Conservation (phyloP, 2,113 vertebrate species). For the Ptychochromis oligacanthus region DNA sequence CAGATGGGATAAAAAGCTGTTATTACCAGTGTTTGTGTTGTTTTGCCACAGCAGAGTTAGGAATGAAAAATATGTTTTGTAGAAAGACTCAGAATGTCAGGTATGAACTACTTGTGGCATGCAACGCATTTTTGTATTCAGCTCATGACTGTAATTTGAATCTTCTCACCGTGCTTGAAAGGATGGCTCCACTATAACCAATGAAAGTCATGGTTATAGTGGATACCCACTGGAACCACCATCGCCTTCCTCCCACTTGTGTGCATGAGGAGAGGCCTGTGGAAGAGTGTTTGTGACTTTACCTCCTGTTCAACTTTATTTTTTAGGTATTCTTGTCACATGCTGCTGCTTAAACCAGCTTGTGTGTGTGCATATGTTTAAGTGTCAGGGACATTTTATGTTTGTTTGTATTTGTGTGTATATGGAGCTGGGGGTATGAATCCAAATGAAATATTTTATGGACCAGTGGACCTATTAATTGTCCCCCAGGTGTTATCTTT, state of each 20-base stretch:
- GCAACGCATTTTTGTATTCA: neutral
- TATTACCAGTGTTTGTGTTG: neutral
- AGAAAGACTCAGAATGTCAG: neutral
- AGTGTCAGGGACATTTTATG: conserved; percentile 48
- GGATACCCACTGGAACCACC: neutral
- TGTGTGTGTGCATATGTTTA: conserved; percentile 43
- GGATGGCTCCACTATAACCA: neutral
- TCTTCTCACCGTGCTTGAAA: conserved; percentile 11
- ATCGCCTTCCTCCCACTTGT: conserved; percentile 28
- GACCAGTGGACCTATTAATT: conserved; percentile 95
- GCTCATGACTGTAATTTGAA: conserved; percentile 22
- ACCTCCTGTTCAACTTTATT: conserved; percentile 22
- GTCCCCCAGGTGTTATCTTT: conserved; percentile 86
- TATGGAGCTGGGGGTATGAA: conserved; percentile 72
- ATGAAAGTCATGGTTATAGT: neutral
- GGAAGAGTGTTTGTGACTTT: conserved; percentile 39
- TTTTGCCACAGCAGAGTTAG: neutral
- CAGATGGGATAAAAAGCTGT: neutral
- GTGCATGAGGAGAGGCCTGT: conserved; percentile 33
- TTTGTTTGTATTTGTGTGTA: conserved; percentile 64
- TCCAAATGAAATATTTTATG: conserved; percentile 89
- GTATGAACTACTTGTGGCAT: neutral
- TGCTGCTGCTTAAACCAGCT: conserved; percentile 41
- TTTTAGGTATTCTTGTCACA: conserved; percentile 59
- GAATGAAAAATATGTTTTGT: neutral